Conservation (phyloP, 2,797 vertebrate species). For the Phataginus tricuspis region DNA sequence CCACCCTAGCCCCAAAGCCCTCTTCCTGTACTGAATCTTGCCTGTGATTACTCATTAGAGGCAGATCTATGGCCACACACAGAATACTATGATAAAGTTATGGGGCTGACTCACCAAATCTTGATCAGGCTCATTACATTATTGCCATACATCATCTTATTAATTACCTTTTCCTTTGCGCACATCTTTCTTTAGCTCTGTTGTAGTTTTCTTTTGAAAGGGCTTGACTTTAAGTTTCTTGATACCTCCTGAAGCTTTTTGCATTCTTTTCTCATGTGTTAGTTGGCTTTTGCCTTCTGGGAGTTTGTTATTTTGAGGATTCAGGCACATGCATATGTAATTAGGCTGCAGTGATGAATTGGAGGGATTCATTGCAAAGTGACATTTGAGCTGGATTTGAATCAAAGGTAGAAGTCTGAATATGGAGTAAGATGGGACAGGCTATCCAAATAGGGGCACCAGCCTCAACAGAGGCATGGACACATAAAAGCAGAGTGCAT, state of each 20-base stretch:
- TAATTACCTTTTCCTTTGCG: constrained; percentile 54
- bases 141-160: constrained; percentile 71
- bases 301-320: constrained; percentile 36
- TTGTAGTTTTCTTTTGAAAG: constrained; percentile 50
- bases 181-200: constrained; percentile 1
- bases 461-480: neutral
- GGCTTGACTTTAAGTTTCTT: constrained; percentile 31
- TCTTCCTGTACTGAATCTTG: neutral
- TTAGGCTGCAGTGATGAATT: neutral
- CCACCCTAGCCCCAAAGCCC: neutral
- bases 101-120: constrained; percentile 71
- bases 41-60: constrained; percentile 61
- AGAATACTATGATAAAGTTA: constrained; percentile 58
- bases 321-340: neutral
- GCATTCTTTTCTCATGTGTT: neutral
- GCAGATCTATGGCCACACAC: constrained; percentile 58
- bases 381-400: constrained; percentile 11
- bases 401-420: neutral
- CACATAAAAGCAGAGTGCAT: neutral
- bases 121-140: constrained; percentile 66
- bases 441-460: neutral
- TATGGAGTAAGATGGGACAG: neutral
- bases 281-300: constrained; percentile 23
- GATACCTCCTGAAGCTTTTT: constrained; percentile 23
- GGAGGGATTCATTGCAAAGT: neutral